These are phyloP conservation scores for Notarius lentiginosus DNA, from an alignment of 2,113 vertebrate genomes.

Conservation along the genomic window DNA sequence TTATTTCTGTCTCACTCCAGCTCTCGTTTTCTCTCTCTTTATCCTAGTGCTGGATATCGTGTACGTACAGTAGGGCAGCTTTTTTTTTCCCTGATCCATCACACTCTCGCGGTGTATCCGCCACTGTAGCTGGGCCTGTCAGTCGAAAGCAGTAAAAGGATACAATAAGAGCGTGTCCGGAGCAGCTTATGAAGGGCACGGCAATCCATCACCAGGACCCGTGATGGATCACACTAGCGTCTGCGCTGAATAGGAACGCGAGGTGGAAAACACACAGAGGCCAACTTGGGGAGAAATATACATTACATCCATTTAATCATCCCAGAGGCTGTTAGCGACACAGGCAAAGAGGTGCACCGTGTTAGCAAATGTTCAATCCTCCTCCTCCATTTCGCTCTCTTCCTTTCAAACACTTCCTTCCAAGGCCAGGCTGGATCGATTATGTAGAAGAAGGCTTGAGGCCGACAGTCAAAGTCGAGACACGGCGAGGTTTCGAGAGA, in stretches of 20 bases:
- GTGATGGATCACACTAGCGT: constrained; percentile 70
- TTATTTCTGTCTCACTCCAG: constrained; percentile 69
- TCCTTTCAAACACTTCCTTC: constrained; percentile 52
- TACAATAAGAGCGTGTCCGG: constrained; percentile 74
- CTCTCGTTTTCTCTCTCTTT: constrained; percentile 59
- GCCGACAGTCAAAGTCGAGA: constrained; percentile 60
- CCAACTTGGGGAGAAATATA: constrained; percentile 70
- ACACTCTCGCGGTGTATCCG: constrained; percentile 65
- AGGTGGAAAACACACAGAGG: constrained; percentile 68
- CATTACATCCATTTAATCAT: constrained; percentile 78
- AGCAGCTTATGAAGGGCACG: constrained; percentile 69
- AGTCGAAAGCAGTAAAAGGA: constrained; percentile 70
- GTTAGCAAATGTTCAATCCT: constrained; percentile 37
- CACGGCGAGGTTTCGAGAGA: constrained; percentile 50
- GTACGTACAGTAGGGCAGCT: constrained; percentile 63
- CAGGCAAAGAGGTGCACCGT: constrained; percentile 51
- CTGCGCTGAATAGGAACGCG: constrained; percentile 72
- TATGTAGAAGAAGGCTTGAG: constrained; percentile 57
- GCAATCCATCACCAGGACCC: constrained; percentile 69
- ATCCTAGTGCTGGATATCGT: constrained; percentile 60
- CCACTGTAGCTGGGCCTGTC: constrained; percentile 63
- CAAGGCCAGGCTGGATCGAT: constrained; percentile 67
- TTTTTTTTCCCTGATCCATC: constrained; percentile 58
- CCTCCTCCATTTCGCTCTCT: neutral
- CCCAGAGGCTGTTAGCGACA: constrained; percentile 55